Percentiles rank a stretch among this genome's conserved stretches.
Conservation (phyloP, 2,888 invertebrate species). For the Caenorhabditis virilis region DNA sequence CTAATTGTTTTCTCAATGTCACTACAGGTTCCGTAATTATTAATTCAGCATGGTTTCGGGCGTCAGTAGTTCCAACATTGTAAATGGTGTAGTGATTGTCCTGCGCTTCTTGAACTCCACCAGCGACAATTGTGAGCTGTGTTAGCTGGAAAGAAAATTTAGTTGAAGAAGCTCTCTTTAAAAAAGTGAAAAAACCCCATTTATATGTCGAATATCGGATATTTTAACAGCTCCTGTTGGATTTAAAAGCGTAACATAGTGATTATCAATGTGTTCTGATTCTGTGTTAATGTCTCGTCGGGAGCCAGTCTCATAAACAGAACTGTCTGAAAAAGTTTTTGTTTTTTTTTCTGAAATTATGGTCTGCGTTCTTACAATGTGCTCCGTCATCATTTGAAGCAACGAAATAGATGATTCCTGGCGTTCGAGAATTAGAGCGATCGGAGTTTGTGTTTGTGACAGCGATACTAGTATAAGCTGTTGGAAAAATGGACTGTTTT, state of each 20-base stretch:
- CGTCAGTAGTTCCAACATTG: conserved; percentile 13
- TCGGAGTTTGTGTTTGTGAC: conserved; percentile 19
- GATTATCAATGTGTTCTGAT: conserved; percentile 12
- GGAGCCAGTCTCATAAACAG: conserved; percentile 11
- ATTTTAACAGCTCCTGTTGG: conserved; percentile 26
- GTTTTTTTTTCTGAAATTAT: neutral
- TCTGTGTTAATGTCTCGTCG: conserved; percentile 1
- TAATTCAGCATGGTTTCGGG: conserved; percentile 9
- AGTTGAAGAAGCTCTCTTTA: no score
- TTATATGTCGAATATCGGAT: conserved; percentile 15
- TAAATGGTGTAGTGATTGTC: neutral
- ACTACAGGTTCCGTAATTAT: conserved; percentile 32
- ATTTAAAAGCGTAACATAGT: conserved; percentile 26
- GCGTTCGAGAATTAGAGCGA: conserved; percentile 8
- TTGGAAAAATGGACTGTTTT: conserved; percentile 10
- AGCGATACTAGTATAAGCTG: conserved; percentile 1
- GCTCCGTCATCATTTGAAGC: conserved; percentile 8
- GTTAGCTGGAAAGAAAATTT: no score
- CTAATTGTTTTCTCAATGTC: conserved; percentile 29
- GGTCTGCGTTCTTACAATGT: conserved; percentile 7
- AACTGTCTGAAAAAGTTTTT: conserved; percentile 16
- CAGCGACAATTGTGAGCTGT: conserved; percentile 20
- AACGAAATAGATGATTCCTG: conserved; percentile 35
- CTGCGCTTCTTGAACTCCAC: conserved; percentile 30
- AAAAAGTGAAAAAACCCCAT: no score